Evolutionary conservation across 2,113 vertebrate genomes (phyloP), one percentile per base, ranked within the genome.

Genomic region (Chinchilla lanigera): DNA sequence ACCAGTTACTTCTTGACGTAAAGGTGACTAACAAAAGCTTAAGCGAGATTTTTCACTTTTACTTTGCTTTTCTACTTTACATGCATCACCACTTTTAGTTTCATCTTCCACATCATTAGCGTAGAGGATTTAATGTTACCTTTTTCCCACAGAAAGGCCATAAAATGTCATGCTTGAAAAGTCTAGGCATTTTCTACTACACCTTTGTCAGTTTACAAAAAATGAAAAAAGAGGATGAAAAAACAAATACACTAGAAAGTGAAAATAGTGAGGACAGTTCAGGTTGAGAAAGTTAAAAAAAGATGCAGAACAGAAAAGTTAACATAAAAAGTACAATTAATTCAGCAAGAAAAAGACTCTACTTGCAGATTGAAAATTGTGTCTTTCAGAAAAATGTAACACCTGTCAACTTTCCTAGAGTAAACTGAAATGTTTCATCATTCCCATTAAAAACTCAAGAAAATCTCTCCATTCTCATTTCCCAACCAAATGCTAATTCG

Each of bases 1-100:
- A 80, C 30, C 96, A 96, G 95, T 92, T 92, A 95, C 89, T 6
- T 93, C 47, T 52, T 78, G 73, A 90, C 96, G 88, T 88, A 81
- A 93, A 95, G 17, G 9, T 22, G 33, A 47, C 54, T 78, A 78
- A 90, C 52, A 67, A 38, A 96, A 47, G 3, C 35, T 41, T 80
- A 5, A 83, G 67, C 19, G 17, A 75, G 16, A 89, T 22, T 90
- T 56, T 67, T 14, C 11, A 61, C 3, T 67, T 89, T 77, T 61
- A 82, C 44, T 19, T 73, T 88, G 50, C 58, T 47, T 13, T 44
- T 33, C 35, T 69, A 54, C 7, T 24, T 88, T 75, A 44, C 9
- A 93, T 47, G 67, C 95, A 90, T 89, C 44, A 93, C 56, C 26
- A 95, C 90, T 41, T 83, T 5, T 89, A 6, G 35, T 69, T 35